Evolutionary conservation across 2,888 invertebrate species (phyloP).

Genomic region (Scotopteryx bipunctaria): DNA sequence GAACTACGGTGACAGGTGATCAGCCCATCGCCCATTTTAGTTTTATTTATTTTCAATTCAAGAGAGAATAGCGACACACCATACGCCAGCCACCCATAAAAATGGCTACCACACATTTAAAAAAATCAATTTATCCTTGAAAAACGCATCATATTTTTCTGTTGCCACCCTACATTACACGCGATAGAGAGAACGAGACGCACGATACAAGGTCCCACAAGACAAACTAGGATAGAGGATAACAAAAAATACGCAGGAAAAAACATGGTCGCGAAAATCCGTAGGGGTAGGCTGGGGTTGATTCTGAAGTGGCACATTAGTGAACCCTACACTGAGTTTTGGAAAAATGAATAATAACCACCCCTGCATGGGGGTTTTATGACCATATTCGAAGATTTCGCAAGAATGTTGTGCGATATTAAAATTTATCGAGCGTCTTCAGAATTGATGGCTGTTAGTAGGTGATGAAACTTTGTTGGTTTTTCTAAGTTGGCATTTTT

Average conservation of each 20-base stretch:
- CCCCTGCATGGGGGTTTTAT: slow-evolving; percentile 56
- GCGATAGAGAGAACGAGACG: slow-evolving; percentile 63
- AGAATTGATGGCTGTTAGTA: slow-evolving; percentile 1
- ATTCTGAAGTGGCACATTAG: slow-evolving; percentile 78
- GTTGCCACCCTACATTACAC: slow-evolving; percentile 69
- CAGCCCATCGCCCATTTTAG: no score
- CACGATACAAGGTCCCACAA: slow-evolving; percentile 19
- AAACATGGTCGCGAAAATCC: slow-evolving; percentile 80
- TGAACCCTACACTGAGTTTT: slow-evolving; percentile 67
- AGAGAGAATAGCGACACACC: slow-evolving; percentile 27
- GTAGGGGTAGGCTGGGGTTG: slow-evolving; percentile 80
- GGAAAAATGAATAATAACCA: slow-evolving; percentile 79
- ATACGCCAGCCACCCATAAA: slow-evolving; percentile 53
- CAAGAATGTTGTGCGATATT: slow-evolving; percentile 53
- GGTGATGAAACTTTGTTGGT: neutral
- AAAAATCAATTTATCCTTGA: slow-evolving; percentile 81
- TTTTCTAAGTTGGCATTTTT: no score
- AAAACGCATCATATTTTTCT: slow-evolving; percentile 82
- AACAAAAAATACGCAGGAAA: slow-evolving; percentile 76
- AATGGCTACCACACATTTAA: slow-evolving; percentile 75
- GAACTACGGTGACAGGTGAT: no score
- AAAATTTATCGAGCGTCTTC: slow-evolving; percentile 45
- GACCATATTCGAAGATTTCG: slow-evolving; percentile 67
- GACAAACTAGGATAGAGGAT: slow-evolving; percentile 49
- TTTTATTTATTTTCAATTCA: no score